phyloP scores from a whole-genome alignment of 2,113 vertebrate species.

The Semnornis frantzii region DNA sequence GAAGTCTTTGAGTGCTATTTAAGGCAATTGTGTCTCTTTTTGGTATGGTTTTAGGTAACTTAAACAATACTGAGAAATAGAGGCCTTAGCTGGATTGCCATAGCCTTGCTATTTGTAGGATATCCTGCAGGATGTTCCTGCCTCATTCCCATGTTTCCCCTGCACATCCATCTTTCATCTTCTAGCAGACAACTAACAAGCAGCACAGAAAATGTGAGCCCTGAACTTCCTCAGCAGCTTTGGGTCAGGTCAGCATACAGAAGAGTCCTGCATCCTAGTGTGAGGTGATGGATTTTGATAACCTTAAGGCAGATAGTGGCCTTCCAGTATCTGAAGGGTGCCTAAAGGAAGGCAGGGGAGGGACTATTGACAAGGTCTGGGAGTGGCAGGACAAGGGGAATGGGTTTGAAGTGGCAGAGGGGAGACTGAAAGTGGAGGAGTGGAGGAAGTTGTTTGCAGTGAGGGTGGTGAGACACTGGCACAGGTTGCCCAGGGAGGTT shows the following conservation, averaged over 20 bases:
- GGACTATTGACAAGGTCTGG: no score
- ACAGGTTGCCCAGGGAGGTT: no score
- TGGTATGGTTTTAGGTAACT: background rate
- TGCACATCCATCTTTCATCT: background rate
- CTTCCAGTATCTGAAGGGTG: no score
- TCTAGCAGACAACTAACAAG: background rate
- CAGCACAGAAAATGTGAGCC: background rate
- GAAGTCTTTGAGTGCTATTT: background rate
- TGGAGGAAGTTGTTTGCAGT: no score
- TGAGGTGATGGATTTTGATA: background rate
- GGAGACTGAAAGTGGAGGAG: no score
- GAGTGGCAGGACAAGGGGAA: no score
- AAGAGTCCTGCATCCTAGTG: background rate
- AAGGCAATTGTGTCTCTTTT: background rate
- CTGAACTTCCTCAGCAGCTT: background rate
- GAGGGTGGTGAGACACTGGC: no score
- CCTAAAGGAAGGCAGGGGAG: no score
- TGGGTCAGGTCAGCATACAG: background rate
- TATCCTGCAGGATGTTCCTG: slow-evolving; percentile 44
- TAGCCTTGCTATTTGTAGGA: background rate
- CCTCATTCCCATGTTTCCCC: background rate
- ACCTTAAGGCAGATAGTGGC: no score
- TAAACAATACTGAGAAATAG: background rate
- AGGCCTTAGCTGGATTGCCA: background rate
- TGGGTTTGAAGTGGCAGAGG: no score